Conservation (phyloP, 2,888 invertebrate genomes). For the Drosophila atroscutellata region DNA sequence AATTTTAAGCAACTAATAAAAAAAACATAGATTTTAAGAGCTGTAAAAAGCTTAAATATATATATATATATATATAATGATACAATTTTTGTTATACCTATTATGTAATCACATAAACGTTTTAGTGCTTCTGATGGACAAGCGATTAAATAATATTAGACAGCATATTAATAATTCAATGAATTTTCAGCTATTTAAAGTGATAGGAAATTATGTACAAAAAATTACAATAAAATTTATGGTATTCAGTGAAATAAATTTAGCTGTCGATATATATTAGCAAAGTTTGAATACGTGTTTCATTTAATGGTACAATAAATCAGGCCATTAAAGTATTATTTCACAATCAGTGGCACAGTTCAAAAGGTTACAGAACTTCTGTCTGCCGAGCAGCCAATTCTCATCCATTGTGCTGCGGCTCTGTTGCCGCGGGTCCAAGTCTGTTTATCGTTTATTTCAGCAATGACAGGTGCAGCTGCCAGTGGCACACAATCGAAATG, state of each 20-base stretch:
- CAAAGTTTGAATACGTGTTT: conserved; percentile 31
- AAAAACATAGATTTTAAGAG: neutral
- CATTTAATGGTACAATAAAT: conserved; percentile 31
- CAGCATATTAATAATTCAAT: neutral
- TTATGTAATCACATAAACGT: neutral
- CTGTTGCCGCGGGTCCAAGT: conserved; percentile 34
- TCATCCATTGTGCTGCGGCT: conserved; percentile 57
- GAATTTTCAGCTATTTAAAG: neutral
- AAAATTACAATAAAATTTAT: conserved; percentile 11
- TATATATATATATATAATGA: neutral
- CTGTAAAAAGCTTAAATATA: neutral
- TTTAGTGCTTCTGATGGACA: neutral
- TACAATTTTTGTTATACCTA: neutral
- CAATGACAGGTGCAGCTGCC: conserved; percentile 79
- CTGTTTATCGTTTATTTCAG: conserved; percentile 76
- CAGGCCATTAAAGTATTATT: conserved; percentile 44
- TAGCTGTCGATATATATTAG: conserved; percentile 14
- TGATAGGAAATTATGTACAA: conserved; percentile 2
- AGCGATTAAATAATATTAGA: no score
- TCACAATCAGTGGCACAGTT: conserved; percentile 58
- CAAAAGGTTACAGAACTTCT: conserved; percentile 64
- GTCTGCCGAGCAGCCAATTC: conserved; percentile 57
- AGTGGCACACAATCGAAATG: conserved; percentile 54
- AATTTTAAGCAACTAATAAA: neutral
- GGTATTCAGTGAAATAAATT: conserved; percentile 17